These are phyloP conservation scores for Aphis gossypii DNA, from an alignment of 1,140 invertebrate species.

Conservation along the genomic window DNA sequence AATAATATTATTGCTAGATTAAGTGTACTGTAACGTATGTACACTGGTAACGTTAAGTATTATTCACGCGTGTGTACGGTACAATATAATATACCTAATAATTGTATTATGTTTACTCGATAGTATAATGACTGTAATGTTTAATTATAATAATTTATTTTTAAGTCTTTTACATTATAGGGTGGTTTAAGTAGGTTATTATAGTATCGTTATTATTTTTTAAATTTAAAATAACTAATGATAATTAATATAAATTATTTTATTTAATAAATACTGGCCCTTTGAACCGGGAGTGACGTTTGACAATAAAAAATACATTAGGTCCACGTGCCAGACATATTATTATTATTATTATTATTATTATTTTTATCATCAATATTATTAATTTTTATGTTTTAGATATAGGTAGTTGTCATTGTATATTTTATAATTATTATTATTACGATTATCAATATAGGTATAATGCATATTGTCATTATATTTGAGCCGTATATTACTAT, in stretches of 20 bases:
- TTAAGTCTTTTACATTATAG: not conserved
- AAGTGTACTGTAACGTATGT: not conserved
- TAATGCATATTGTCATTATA: not conserved
- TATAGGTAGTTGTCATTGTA: not conserved
- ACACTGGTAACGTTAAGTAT: not conserved
- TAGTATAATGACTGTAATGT: not conserved
- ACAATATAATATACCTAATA: not conserved
- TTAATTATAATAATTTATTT: not conserved
- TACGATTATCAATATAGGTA: not conserved
- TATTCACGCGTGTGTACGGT: not conserved
- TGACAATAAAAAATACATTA: conserved; percentile 53
- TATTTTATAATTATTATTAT: not conserved
- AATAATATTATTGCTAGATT: not conserved
- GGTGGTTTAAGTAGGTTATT: not conserved
- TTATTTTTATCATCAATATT: not conserved
- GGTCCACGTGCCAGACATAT: conserved; percentile 38
- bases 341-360: conserved; percentile 7
- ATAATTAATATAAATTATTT: not conserved
- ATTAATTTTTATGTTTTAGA: not conserved
- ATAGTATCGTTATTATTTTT: not conserved
- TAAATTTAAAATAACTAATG: not conserved
- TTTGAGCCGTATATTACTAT: not conserved
- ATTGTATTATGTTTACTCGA: not conserved
- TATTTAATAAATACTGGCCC: conserved; percentile 38
- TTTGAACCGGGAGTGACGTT: conserved; percentile 50